Evolutionary conservation across 35 echinoderm and acorn worm species (phyloP).

Genomic region (Lytechinus pictus): DNA sequence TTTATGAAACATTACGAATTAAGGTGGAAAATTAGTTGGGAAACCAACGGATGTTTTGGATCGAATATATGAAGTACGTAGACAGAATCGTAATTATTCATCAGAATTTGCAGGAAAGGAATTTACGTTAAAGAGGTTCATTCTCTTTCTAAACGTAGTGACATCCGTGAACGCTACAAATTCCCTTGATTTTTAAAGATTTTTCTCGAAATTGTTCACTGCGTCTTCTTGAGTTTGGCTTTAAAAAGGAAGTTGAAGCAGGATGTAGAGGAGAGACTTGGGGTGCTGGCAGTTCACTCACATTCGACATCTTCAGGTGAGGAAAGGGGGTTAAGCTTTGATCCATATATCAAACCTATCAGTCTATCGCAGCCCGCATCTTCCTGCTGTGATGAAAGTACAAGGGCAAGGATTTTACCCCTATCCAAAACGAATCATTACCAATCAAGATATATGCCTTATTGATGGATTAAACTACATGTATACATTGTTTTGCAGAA

Average conservation of each 20-base stretch:
- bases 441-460: background rate
- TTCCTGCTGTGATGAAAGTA: constrained; percentile 18
- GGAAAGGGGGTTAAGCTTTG: background rate
- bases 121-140: no score
- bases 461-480: background rate
- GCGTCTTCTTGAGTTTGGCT: no score
- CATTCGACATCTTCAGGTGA: background rate
- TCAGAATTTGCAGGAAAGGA: no score
- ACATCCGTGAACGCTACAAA: no score
- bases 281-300: background rate
- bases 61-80: no score
- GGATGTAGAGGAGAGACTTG: background rate
- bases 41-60: no score
- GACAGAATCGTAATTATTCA: no score
- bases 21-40: no score
- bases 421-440: background rate
- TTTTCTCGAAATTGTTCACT: no score
- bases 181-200: no score
- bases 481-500: background rate
- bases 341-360: constrained; percentile 12
- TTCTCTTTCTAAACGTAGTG: no score
- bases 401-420: background rate
- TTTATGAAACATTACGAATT: no score
- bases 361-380: background rate
- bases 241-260: background rate